Evolutionary conservation across 2,888 invertebrate species (phyloP), one percentile per base, ranked within the genome.

Genomic region (Lordiphosa andalusiaca): DNA sequence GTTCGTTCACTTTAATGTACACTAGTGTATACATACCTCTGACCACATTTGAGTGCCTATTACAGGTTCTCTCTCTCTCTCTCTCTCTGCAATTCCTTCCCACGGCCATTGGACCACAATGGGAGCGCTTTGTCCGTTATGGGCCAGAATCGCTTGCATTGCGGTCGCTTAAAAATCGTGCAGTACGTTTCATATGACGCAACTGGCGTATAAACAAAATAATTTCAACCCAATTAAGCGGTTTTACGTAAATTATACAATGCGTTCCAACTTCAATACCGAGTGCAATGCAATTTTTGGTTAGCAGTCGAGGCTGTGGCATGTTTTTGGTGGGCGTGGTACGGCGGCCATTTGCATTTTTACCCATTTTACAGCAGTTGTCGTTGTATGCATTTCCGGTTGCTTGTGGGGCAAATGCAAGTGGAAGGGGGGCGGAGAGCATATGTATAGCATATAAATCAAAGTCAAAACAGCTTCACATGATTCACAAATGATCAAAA

Each of bases 401-500:
- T 53, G 56, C 6, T 25, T 25, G 25, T 25, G 25, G 25, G 6
- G 6, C 6, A 6, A 6, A 6, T 4, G 6, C 3, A 23, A 4
- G 23, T 1, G 23, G 23, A 0, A 0, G 23, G 1, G 23, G 23
- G 23, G 25, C 1, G 25, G 25, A 6, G 25, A 25, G 25, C 25
- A 25, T 69, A 74, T 78, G 78, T 62, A 70, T 57, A 63, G 53
- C 63, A 66, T 68, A 80, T 80, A 83, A 80, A 80, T 80, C 78
- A 80, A 83, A 80, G 78, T 80, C 84, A 71, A 62, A 83, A 60
- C 69, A 67, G 80, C 71, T 67, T 56, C 64, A 73, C 81, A 80
- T 78, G 78, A 78, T 78, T 83, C 80, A 75, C 83, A 83, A 78
- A 78, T 83, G 78, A 78, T 78, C 73, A 73, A 71, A 78, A 73